phyloP scores from a whole-genome alignment of 1,140 invertebrate species.

The Eubasilissa regina region DNA sequence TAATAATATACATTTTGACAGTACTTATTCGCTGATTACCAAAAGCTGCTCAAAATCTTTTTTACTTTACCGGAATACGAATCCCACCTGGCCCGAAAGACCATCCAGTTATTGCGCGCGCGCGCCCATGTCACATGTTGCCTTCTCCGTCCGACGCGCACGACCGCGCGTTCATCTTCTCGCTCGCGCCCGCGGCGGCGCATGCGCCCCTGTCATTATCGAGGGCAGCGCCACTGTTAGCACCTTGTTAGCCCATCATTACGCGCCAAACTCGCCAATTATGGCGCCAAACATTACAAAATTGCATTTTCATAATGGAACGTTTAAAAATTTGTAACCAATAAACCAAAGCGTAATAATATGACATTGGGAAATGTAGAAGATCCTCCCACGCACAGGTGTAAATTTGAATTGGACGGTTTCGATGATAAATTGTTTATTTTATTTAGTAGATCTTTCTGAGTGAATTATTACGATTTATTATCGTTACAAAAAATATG shows the following conservation, averaged over 20 bases:
- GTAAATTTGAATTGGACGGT: too few relatives aligned
- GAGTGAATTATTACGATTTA: too few relatives aligned
- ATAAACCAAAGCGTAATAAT: not conserved
- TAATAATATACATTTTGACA: too few relatives aligned
- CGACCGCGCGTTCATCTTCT: not conserved
- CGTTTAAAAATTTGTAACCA: conserved; percentile 11
- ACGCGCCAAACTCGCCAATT: conserved; percentile 40
- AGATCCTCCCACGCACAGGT: too few relatives aligned
- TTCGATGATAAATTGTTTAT: too few relatives aligned
- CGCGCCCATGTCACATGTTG: not conserved
- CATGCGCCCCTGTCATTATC: conserved; percentile 51
- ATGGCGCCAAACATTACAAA: conserved; percentile 40
- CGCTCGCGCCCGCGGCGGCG: conserved; percentile 22
- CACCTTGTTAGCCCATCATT: conserved; percentile 52
- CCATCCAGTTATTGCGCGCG: not conserved
- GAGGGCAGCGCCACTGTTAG: conserved; percentile 45
- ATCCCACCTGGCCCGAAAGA: conserved; percentile 36
- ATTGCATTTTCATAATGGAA: not conserved
- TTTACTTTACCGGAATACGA: not conserved
- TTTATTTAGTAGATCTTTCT: too few relatives aligned
- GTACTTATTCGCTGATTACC: not conserved
- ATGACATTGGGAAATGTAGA: too few relatives aligned
- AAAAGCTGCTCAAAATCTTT: conserved; percentile 9
- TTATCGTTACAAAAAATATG: too few relatives aligned
- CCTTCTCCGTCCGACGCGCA: not conserved